Conservation (phyloP, 1,140 invertebrate species). For the Drosophila persimilis region DNA sequence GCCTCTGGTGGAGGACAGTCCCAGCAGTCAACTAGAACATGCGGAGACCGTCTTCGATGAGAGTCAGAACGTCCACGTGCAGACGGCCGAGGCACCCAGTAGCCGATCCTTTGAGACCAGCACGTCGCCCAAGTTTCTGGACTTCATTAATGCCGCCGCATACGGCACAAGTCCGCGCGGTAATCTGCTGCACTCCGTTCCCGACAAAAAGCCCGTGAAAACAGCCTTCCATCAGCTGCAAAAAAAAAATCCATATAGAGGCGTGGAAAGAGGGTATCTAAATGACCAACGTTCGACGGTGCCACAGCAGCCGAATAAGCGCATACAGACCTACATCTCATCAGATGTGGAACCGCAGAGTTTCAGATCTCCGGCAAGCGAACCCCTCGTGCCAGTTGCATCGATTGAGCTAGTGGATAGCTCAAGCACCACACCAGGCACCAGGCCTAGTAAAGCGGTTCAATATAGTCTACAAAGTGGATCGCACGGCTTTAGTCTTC, state of each 20-base stretch:
- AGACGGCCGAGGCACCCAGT: slow-evolving; percentile 53
- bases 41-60: slow-evolving; percentile 66
- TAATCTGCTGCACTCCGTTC: slow-evolving; percentile 43
- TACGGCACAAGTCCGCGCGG: slow-evolving; percentile 52
- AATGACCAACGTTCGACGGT: slow-evolving; percentile 18
- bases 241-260: slow-evolving; percentile 19
- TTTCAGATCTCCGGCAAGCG: slow-evolving; percentile 48
- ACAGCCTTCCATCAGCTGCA: background rate
- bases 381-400: background rate
- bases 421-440: slow-evolving; percentile 32
- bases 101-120: slow-evolving; percentile 53
- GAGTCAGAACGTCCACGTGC: slow-evolving; percentile 62
- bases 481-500: slow-evolving; percentile 62
- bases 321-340: slow-evolving; percentile 68
- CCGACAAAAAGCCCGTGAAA: slow-evolving; percentile 21
- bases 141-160: slow-evolving; percentile 65
- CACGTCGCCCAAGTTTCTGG: slow-evolving; percentile 53
- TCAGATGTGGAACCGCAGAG: slow-evolving; percentile 77
- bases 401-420: slow-evolving; percentile 24
- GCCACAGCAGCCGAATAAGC: slow-evolving; percentile 46
- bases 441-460: slow-evolving; percentile 42
- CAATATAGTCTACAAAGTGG: slow-evolving; percentile 68
- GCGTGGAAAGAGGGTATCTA: background rate
- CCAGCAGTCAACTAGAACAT: slow-evolving; percentile 36
- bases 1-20: slow-evolving; percentile 41